Evolutionary conservation across 2,797 vertebrate genomes (phyloP), one percentile per base, ranked within the genome.

Genomic region (Tarsius wallacei): DNA sequence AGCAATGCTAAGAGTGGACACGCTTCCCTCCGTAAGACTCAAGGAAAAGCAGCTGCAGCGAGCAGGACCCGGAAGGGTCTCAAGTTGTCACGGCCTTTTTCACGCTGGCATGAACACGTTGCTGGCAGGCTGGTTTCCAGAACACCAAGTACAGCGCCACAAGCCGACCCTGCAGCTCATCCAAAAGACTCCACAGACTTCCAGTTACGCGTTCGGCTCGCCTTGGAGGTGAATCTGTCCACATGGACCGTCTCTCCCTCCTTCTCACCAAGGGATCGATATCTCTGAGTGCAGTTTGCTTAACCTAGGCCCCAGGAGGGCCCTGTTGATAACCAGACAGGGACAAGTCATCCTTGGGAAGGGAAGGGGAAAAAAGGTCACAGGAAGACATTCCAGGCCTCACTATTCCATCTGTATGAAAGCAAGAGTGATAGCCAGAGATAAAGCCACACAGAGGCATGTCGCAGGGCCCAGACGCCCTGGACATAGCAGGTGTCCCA

Each of bases 101-200:
- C 8, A 5, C 3, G 16, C 0, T 2, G 17, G 42, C 42, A 42
- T 42, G 42, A 42, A 5, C 14, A 26, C 0, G 2, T 3, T 47
- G 7, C 31, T 15, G 9, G 68, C 21, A 14, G 59, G 21, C 74
- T 36, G 66, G 36, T 2, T 51, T 90, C 33, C 2, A 42, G 57
- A 49, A 22, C 47, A 28, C 53, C 47, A 13, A 22, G n/a, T 1
- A 9, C 31, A 7, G 33, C 2, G 1, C 36, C 5, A 4, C 0
- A 5, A 21, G 5, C 22, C 36, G 24, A 10, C 28, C 31, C 22
- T 3, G 0, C 0, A 11, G 1, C 51, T 59, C 12, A 14, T 5
- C 55, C 24, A 10, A 21, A 31, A 74, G 31, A 4, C 13, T 1
- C 21, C 49, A 47, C 15, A 13, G 2, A 1, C 49, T 22, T n/a